Evolutionary conservation across 2,888 invertebrate species (phyloP), one percentile per base, ranked within the genome.

Genomic region (Synergus itoensis): DNA sequence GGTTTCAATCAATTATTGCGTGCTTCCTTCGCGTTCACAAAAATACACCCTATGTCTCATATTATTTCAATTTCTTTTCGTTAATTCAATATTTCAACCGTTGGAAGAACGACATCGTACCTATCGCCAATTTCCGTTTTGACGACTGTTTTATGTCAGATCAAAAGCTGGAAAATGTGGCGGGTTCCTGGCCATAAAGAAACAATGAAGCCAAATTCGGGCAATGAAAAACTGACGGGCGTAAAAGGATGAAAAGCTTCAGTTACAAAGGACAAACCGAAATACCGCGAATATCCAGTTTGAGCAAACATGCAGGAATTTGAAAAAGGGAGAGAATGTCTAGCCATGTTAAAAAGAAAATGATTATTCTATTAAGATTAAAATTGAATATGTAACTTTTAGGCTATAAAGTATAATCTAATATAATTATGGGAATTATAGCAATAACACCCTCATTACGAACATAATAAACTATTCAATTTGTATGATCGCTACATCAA

Each of bases 131-230:
- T 36, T 36, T 36, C 36, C 36, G 36, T 36, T 36, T 36, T 36
- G 36, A 36, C 36, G 36, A 36, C 36, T 36, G 4, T 36, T 36
- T 36, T 36, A 36, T 85, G 88, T 88, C 87, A 86, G 88, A 88
- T 89, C 87, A 88, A 88, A 89, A 87, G 87, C 86, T 86, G 81
- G 86, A 86, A 86, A 89, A 87, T 86, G 84, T 82, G 84, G 83
- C 85, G 77, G 81, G 73, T 41, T 78, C 80, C 82, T 78, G 64
- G 75, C 53, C 48, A 60, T 45, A 82, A 76, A 87, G 88, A 88
- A 89, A 89, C 90, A 90, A 90, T 89, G 90, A 89, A 86, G 87
- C 88, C 89, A 89, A 90, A 90, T 89, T 89, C 89, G 87, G 89
- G 89, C 89, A 88, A 88, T 88, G 88, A 87, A 89, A 89, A 90